These are phyloP conservation scores for Pandemis corylana DNA, from an alignment of 2,888 invertebrate species.

Conservation along the genomic window DNA sequence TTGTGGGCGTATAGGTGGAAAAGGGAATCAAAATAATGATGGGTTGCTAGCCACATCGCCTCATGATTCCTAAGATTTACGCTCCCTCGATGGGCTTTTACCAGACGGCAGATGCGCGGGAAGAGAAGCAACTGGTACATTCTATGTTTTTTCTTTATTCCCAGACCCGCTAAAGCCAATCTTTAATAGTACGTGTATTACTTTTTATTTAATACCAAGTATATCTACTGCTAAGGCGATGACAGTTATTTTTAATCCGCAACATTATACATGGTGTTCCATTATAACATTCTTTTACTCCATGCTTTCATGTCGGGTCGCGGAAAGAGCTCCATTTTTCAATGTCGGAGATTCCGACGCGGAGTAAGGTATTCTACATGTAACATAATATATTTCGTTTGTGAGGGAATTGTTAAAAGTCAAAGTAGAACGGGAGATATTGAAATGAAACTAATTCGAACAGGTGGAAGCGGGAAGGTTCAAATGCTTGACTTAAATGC, in stretches of 20 bases:
- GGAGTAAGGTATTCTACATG: constrained; percentile 1
- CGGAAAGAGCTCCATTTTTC: constrained; percentile 5
- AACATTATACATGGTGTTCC: constrained; percentile 8
- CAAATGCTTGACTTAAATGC: too few species aligned
- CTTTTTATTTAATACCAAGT: neutral
- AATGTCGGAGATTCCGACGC: neutral
- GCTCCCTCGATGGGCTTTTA: too few species aligned
- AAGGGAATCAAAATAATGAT: too few species aligned
- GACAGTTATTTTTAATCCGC: constrained; percentile 2
- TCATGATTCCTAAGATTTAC: too few species aligned
- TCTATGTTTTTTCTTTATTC: too few species aligned
- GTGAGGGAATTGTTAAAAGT: constrained; percentile 8
- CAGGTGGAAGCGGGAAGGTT: neutral
- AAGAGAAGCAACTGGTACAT: too few species aligned
- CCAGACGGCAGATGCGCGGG: too few species aligned
- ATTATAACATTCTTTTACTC: constrained; percentile 14
- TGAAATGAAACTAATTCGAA: constrained; percentile 33
- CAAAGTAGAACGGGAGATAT: neutral
- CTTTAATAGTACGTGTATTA: too few species aligned
- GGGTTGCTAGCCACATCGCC: too few species aligned
- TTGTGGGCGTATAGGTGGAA: too few species aligned
- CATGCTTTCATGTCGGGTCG: constrained; percentile 1
- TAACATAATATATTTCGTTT: constrained; percentile 20
- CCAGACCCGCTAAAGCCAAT: too few species aligned
- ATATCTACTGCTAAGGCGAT: neutral